Evolutionary conservation across 2,888 invertebrate genomes (phyloP), one percentile per base, ranked within the genome.

Genomic region (Mesopsocus fuscifrons): DNA sequence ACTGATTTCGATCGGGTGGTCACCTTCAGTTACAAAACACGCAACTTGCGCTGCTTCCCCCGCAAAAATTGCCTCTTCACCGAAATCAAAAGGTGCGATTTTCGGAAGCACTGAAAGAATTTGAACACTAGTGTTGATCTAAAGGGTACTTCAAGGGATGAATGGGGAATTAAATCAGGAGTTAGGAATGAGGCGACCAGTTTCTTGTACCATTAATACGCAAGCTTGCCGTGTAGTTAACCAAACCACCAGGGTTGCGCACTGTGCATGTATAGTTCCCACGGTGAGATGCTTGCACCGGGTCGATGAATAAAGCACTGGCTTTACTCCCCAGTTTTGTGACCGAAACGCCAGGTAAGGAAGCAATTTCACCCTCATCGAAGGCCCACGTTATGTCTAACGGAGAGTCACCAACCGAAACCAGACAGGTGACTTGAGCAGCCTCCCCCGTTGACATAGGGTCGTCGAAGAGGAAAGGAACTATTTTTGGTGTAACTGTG

Each of bases 181-280:
- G 30, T 11, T 11, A 9, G 30, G n/a, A 30, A 30, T 11, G n/a
- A 9, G 9, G 20, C 30, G 16, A 30, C 15, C 26, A 11, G 26
- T 18, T 5, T 46, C 44, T 49, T 21, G 48, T 63, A 81, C 81
- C 81, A 59, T 80, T 77, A 50, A 83, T 80, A 58, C 71, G 71
- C 51, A 83, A 66, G 55, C 69, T 68, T 49, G 82, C 73, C 44
- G 77, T 72, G 57, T 76, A 73, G 51, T 71, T 72, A 51, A 73
- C 69, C 49, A 63, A 63, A 53, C 81, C 84, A 45, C 79, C 82
- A 51, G 67, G 67, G 62, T 83, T 84, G 61, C 72, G 70, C 44
- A 77, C 80, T 50, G 70, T 64, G 59, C 82, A 82, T 50, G 77
- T 75, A 61, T 81, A 83, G 58, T 77, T 77, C 47, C 81, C 82